Percentiles rank a stretch among this genome's conserved stretches.
Conservation (phyloP, 2,888 invertebrate species). For the Pinctada fucata region DNA sequence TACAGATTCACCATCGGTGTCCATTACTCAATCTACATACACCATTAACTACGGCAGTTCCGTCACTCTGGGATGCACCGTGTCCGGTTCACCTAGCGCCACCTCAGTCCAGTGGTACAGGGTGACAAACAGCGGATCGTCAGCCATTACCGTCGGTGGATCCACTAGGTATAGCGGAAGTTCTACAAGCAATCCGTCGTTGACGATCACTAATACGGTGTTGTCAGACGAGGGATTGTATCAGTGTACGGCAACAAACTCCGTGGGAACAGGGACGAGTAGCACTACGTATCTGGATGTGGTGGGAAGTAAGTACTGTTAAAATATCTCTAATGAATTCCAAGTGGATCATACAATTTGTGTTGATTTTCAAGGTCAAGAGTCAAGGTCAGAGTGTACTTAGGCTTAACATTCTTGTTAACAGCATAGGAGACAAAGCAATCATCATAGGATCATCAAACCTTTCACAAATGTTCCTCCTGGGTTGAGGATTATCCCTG, state of each 20-base stretch:
- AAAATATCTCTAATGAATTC: too few relatives aligned
- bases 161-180: slow-evolving; percentile 26
- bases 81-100: slow-evolving; percentile 18
- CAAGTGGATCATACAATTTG: too few relatives aligned
- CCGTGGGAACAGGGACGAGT: slow-evolving; percentile 28
- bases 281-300: slow-evolving; percentile 30
- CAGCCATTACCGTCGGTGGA: background rate
- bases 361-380: too few relatives aligned
- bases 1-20: slow-evolving; percentile 29
- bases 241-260: slow-evolving; percentile 30
- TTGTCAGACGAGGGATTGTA: slow-evolving; percentile 32
- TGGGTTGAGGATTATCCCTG: too few relatives aligned
- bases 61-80: slow-evolving; percentile 26
- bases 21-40: slow-evolving; percentile 17
- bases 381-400: too few relatives aligned
- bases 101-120: slow-evolving; percentile 29
- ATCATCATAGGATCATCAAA: too few relatives aligned
- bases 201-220: slow-evolving; percentile 29
- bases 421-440: too few relatives aligned
- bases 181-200: slow-evolving; percentile 13
- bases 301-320: slow-evolving; percentile 26
- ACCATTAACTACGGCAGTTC: slow-evolving; percentile 18
- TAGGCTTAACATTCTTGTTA: too few relatives aligned
- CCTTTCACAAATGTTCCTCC: too few relatives aligned
- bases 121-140: slow-evolving; percentile 4